phyloP scores from a whole-genome alignment of 2,113 vertebrate species.

The Odontesthes bonariensis region DNA sequence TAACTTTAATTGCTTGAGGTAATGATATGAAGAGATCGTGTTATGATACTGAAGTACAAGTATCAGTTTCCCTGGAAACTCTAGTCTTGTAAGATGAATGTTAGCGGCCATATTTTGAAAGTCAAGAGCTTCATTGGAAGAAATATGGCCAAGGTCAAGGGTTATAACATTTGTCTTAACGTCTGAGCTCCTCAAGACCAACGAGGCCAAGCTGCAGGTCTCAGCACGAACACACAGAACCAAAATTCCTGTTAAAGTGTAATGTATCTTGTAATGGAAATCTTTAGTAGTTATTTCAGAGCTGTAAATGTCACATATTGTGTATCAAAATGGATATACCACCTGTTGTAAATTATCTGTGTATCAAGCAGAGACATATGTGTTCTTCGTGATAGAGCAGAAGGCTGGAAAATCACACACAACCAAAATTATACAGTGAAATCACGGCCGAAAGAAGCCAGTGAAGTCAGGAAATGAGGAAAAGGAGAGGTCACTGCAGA shows the following conservation, averaged over 20 bases:
- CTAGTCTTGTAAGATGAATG: conserved; percentile 9
- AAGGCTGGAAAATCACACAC: conserved; percentile 28
- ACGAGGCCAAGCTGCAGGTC: conserved; percentile 22
- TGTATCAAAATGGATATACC: conserved; percentile 15
- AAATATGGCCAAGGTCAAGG: conserved; percentile 36
- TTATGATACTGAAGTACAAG: not conserved
- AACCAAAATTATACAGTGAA: conserved; percentile 18
- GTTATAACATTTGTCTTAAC: conserved; percentile 37
- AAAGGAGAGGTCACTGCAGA: conserved; percentile 59
- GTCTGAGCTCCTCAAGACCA: conserved; percentile 23
- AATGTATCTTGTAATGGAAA: conserved; percentile 2
- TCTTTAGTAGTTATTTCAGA: conserved; percentile 18
- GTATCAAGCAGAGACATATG: not conserved
- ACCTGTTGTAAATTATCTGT: conserved; percentile 18
- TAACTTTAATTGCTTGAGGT: conserved; percentile 15
- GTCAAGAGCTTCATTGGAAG: conserved; percentile 16
- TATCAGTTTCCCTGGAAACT: conserved; percentile 10
- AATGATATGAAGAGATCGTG: conserved; percentile 28
- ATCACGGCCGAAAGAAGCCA: conserved; percentile 26
- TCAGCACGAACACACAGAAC: conserved; percentile 8
- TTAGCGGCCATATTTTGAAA: conserved; percentile 26
- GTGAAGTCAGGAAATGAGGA: conserved; percentile 53
- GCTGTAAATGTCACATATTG: conserved; percentile 37
- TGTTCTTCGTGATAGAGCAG: conserved; percentile 16
- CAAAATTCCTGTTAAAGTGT: conserved; percentile 20